These are phyloP conservation scores for Nothocercus julius DNA, from an alignment of 2,113 vertebrate species.

Conservation along the genomic window DNA sequence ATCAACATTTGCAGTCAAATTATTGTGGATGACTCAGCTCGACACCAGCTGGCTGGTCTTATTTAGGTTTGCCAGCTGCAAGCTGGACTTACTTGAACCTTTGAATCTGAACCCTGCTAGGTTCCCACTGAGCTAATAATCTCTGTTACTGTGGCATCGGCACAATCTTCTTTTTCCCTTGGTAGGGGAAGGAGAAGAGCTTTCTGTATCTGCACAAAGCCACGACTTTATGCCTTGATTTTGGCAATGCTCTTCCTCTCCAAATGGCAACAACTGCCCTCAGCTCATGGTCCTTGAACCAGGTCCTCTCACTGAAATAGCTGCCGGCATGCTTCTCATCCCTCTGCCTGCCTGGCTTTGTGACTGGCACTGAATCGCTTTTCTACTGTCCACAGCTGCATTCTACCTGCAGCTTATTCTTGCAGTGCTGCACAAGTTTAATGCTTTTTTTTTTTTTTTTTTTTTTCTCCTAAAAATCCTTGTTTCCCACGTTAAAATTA, in stretches of 20 bases:
- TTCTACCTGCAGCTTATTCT: fast-evolving
- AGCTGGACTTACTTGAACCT: constrained; percentile 23
- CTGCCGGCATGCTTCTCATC: background rate
- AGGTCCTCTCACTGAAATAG: background rate
- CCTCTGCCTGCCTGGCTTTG: background rate
- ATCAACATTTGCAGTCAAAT: background rate
- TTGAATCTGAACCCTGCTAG: background rate
- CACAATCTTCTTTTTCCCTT: background rate
- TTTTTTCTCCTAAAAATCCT: fast-evolving
- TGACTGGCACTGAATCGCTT: background rate
- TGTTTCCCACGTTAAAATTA: background rate
- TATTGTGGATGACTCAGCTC: constrained; percentile 29
- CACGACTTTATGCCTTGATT: background rate
- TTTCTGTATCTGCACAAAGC: background rate
- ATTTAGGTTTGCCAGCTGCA: constrained; percentile 59
- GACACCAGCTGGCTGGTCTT: constrained; percentile 21
- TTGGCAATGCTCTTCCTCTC: background rate
- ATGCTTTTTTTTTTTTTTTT: background rate
- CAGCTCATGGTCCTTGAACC: no score
- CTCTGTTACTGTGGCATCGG: background rate
- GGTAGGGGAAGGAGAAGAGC: background rate
- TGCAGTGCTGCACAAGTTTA: background rate
- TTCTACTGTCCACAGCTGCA: fast-evolving
- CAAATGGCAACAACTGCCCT: background rate
- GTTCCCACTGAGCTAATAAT: constrained; percentile 25